Percentiles rank a stretch among this genome's conserved stretches.
phyloP scores from a whole-genome alignment of 1,140 invertebrate genomes.

The Metopolophium dirhodum region DNA sequence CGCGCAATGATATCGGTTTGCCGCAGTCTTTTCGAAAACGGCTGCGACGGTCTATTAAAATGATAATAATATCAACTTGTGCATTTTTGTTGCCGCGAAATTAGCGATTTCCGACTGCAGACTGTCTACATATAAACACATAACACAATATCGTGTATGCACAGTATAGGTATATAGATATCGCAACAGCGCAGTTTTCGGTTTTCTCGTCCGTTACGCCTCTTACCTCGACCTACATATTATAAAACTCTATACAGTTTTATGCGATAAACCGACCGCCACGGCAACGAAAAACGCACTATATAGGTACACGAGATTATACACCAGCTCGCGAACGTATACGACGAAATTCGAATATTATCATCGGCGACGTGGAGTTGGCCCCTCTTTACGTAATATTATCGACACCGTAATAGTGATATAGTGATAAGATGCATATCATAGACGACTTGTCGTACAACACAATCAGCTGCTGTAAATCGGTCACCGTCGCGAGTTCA shows the following conservation, averaged over 20 bases:
- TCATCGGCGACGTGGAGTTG: no score
- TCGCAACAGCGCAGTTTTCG: slow-evolving; percentile 29
- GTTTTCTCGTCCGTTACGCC: slow-evolving; percentile 46
- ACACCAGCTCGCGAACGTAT: background rate
- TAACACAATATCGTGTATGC: no score
- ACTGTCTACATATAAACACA: background rate
- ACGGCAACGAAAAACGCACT: background rate
- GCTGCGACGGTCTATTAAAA: background rate
- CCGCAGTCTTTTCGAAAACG: background rate
- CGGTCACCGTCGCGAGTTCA: no score
- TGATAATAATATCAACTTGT: background rate
- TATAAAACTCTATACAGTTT: background rate
- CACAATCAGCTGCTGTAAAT: no score
- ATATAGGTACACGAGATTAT: background rate
- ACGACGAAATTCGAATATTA: background rate
- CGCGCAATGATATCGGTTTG: background rate
- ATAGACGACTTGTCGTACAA: no score
- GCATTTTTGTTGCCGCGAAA: background rate
- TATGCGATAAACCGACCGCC: background rate
- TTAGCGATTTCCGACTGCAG: slow-evolving; percentile 15
- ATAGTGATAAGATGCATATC: no score
- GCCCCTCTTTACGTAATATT: no score
- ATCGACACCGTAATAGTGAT: accelerated
- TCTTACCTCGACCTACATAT: slow-evolving; percentile 49
- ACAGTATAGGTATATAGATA: background rate